Base-by-base conservation (phyloP, 2,888 invertebrate species). In the Tachina grossa region DNA sequence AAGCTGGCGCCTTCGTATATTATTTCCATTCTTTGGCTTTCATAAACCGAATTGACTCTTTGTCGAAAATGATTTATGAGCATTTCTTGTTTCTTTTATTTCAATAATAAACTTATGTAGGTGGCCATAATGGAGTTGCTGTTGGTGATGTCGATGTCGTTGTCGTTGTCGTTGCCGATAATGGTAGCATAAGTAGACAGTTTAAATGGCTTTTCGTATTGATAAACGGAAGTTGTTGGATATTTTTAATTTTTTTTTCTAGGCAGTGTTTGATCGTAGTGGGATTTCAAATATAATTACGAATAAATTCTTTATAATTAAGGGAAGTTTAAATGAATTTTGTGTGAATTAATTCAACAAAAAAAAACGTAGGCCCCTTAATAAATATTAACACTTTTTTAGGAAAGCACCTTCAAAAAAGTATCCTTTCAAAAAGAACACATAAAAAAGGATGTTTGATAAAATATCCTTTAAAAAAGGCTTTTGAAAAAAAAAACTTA, bases 1-100 rank as follows among this genome's bases (percentile, higher is more conserved):
- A 91, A 91, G 91, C 90, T 91, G 91, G 91, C 91, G 91, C 91
- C 91, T 91, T 79, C 88, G 88, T 71, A 55, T 57, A 51, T 31
- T 31, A 31, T 57, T 66, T 75, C 41, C 31, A 51, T 76, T 77
- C 31, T 69, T 69, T 41, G 47, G 75, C 82, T 82, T 75, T 65
- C 59, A 75, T 82, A 82, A 79, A 78, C 59, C 71, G 22, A 71
- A 83, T 71, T 75, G 65, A 66, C 65, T 85, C 71, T 79, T 80
- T 68, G 66, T 83, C 76, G 83, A 85, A 83, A 83, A 80, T 85
- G 85, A 85, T 85, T 79, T 83, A 85, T 85, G 76, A 83, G 16
- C 19, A 31, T 59, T 69, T 41, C 61, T 69, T 65, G 22, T 31
- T 65, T 11, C 16, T 41, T 43, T 47, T 68, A 59, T 57, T 55